Evolutionary conservation across 2,797 vertebrate genomes (phyloP), one percentile per base, ranked within the genome.

Genomic region (Nothura maculosa): DNA sequence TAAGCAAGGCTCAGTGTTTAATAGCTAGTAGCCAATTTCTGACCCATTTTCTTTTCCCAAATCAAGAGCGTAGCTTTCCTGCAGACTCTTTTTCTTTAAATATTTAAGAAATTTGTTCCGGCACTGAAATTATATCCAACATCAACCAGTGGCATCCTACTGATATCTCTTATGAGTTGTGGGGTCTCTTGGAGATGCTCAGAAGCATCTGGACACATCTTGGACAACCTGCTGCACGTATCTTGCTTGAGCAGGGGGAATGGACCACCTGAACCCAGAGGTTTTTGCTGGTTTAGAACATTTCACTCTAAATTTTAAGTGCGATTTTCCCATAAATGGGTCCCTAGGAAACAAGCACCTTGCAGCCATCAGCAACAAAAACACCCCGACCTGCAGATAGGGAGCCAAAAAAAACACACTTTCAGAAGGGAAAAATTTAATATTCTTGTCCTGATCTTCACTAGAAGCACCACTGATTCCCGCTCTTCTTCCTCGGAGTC

Each of bases 1-100:
- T 54, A 92, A 61, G 68, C 55, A 93, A 81, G 93, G 61, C 63
- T 94, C 69, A 63, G 36, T 22, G 45, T 68, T 94, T 64, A 92
- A 78, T 2, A 67, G 55, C 43, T 89, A 87, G 63, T 0, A 80
- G 76, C 34, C 70, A 47, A 28, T 66, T 88, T 78, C 34, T 81
- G 34, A 12, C 58, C 45, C 45, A 3, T 55, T 64, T 77, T 79
- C 79, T 27, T 14, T 12, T 57, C 50, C 28, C 42, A 72, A 76
- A 95, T 76, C 1, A 55, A 69, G 91, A 87, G 61, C 4, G 27
- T 61, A 93, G 50, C 69, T 91, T 4, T 40, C 85, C 63, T 36
- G 58, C 12, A 52, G 16, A 25, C 2, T 58, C 73, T 40, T 27
- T 9, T 85, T 20, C 6, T 76, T 84, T 21, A 72, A 75, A 58